These are phyloP conservation scores for Muschampia plurimacula DNA, from an alignment of 2,888 invertebrate genomes.

Conservation along the genomic window DNA sequence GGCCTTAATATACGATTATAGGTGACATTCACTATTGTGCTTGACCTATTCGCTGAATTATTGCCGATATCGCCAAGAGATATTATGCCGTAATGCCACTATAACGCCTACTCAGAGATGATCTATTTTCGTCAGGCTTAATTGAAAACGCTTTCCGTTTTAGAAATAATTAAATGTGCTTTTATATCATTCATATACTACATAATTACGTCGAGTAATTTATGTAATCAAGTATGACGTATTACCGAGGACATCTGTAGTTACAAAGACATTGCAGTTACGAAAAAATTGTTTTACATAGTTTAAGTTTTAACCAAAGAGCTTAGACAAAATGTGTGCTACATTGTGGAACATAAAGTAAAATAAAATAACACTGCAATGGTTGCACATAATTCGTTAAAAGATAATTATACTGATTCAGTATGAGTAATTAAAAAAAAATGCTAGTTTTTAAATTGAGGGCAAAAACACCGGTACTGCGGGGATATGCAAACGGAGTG, in stretches of 20 bases:
- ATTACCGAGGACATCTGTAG: no score
- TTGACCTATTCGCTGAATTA: conserved; percentile 83
- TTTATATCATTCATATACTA: no score
- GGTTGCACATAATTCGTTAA: no score
- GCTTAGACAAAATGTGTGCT: no score
- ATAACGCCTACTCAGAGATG: conserved; percentile 33
- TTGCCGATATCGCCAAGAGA: conserved; percentile 72
- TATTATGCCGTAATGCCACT: conserved; percentile 49
- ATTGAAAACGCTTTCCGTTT: background rate
- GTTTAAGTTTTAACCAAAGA: no score
- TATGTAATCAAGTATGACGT: no score
- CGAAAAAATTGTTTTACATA: no score
- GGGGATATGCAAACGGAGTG: conserved; percentile 57
- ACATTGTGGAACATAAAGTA: no score
- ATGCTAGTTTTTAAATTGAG: background rate
- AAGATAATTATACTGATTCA: no score
- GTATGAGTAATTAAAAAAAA: background rate
- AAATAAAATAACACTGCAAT: no score
- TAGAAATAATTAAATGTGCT: background rate
- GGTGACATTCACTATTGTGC: conserved; percentile 83
- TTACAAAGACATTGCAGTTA: no score
- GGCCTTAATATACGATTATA: conserved; percentile 85
- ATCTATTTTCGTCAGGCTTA: conserved; percentile 15
- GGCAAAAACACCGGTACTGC: conserved; percentile 17
- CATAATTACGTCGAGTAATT: no score